These are phyloP conservation scores for Nephrotoma appendiculata DNA, from an alignment of 2,888 invertebrate genomes.

Conservation along the genomic window DNA sequence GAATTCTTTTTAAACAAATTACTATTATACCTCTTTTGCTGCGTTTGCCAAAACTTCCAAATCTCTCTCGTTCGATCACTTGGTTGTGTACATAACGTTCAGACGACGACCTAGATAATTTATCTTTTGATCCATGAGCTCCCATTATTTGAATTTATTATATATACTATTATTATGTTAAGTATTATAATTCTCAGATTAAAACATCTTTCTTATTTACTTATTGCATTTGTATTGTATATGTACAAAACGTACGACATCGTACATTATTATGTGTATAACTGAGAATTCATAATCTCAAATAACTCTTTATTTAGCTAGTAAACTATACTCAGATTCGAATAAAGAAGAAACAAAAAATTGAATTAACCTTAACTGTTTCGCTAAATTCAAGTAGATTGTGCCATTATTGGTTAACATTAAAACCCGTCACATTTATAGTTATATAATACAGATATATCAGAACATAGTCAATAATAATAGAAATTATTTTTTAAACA, in stretches of 20 bases:
- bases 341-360: not conserved
- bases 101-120: constrained; percentile 49
- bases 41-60: constrained; percentile 54
- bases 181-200: not conserved
- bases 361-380: not conserved
- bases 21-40: constrained; percentile 25
- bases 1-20: not conserved
- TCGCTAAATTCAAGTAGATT: not conserved
- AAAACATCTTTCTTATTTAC: not conserved
- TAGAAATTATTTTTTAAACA: not conserved
- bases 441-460: not conserved
- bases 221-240: not conserved
- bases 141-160: constrained; percentile 37
- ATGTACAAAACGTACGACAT: not conserved
- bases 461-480: not conserved
- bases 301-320: not conserved
- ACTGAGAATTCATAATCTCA: not conserved
- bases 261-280: not conserved
- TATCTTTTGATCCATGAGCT: constrained; percentile 63
- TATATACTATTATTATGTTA: not conserved
- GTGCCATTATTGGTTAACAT: not conserved
- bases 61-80: constrained; percentile 50
- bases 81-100: constrained; percentile 36
- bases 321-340: not conserved
- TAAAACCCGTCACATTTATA: not conserved